Percentiles rank a stretch among this genome's conserved stretches.
phyloP scores from a whole-genome alignment of 2,888 invertebrate species.

The Hypolimnas misippus region DNA sequence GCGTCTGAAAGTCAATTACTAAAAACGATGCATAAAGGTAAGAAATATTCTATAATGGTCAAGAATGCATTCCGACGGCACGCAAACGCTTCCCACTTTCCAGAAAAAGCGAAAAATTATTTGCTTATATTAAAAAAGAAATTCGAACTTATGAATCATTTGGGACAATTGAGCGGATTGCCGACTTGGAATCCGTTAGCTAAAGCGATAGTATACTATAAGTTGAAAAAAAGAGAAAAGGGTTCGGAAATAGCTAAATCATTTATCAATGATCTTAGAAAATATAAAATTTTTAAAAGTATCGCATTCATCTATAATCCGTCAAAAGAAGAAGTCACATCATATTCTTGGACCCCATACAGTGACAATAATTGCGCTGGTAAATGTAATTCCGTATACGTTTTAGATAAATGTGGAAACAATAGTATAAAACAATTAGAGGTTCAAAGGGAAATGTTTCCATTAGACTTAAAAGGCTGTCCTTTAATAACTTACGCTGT shows the following conservation, averaged over 20 bases:
- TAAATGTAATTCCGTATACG: slow-evolving; percentile 66
- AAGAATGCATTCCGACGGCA: slow-evolving; percentile 78
- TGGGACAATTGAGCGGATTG: slow-evolving; percentile 73
- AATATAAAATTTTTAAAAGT: slow-evolving; percentile 68
- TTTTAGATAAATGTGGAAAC: slow-evolving; percentile 70
- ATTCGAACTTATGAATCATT: slow-evolving; percentile 72
- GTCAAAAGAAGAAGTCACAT: slow-evolving; percentile 59
- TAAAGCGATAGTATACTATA: slow-evolving; percentile 75
- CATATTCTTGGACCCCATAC: slow-evolving; percentile 78
- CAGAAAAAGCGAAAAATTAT: slow-evolving; percentile 82
- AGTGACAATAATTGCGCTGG: slow-evolving; percentile 72
- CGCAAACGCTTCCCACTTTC: slow-evolving; percentile 80
- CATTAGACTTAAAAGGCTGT: slow-evolving; percentile 70
- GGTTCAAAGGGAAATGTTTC: slow-evolving; percentile 65
- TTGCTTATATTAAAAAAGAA: slow-evolving; percentile 80
- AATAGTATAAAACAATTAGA: slow-evolving; percentile 57
- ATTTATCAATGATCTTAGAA: slow-evolving; percentile 71
- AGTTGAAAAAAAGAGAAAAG: slow-evolving; percentile 59
- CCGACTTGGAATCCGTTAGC: slow-evolving; percentile 82
- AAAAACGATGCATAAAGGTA: slow-evolving; percentile 73
- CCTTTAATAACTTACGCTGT: slow-evolving; percentile 73
- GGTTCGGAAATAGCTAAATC: slow-evolving; percentile 60
- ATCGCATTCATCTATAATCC: slow-evolving; percentile 71
- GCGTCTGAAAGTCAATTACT: slow-evolving; percentile 70
- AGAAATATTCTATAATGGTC: slow-evolving; percentile 79